These are phyloP conservation scores for Lytechinus variegatus DNA, from an alignment of 35 echinoderm and acorn worm genomes.

Conservation along the genomic window DNA sequence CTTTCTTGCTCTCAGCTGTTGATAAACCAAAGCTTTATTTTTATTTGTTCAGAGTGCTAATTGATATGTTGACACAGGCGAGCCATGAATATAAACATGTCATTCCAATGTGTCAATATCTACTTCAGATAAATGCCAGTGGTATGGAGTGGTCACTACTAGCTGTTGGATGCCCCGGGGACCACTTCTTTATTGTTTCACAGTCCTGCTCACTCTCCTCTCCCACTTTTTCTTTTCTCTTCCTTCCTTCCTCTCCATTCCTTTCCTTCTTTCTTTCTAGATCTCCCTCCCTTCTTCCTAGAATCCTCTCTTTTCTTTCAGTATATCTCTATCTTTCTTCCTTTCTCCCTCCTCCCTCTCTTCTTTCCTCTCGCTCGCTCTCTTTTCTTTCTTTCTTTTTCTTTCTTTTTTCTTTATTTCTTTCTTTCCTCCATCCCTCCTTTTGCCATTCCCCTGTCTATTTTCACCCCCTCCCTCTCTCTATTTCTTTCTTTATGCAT, in stretches of 20 bases:
- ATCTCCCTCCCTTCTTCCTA: too few species aligned
- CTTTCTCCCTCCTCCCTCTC: too few species aligned
- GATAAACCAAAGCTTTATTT: not conserved
- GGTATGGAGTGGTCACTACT: not conserved
- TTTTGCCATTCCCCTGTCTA: too few species aligned
- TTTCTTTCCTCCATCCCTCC: too few species aligned
- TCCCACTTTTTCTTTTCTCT: too few species aligned
- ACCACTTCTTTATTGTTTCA: not conserved
- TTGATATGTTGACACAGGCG: conserved; percentile 2
- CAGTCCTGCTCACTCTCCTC: not conserved
- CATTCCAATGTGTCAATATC: not conserved
- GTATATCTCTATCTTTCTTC: too few species aligned
- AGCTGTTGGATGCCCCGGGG: not conserved
- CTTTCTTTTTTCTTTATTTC: too few species aligned
- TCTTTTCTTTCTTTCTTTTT: too few species aligned
- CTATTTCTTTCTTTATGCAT: not conserved
- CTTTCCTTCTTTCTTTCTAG: too few species aligned
- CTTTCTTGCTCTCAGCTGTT: not conserved
- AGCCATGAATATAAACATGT: conserved; percentile 3
- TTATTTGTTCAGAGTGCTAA: not conserved
- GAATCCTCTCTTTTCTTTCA: too few species aligned
- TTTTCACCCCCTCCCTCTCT: not conserved
- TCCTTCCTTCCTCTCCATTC: too few species aligned
- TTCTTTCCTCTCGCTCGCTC: too few species aligned
- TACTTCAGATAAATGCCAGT: not conserved